A percentile compares a stretch with the other conserved stretches of the same genome.
These are phyloP conservation scores for Eulacestoma nigropectus DNA, from an alignment of 2,113 vertebrate species.

Conservation along the genomic window DNA sequence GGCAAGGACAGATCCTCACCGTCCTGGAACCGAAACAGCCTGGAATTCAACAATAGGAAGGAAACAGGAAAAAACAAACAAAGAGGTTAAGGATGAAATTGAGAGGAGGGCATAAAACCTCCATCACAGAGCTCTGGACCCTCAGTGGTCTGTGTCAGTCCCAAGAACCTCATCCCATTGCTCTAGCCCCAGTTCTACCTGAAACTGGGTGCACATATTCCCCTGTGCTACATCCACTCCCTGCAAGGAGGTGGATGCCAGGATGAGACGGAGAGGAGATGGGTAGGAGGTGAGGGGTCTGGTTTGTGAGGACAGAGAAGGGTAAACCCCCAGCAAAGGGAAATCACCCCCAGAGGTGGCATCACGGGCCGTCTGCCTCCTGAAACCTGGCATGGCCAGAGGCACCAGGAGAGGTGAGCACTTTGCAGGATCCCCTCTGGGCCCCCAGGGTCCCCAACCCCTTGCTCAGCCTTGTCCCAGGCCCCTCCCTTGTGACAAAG, in stretches of 20 bases:
- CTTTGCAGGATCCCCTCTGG: neutral
- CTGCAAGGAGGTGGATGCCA: neutral
- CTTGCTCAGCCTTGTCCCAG: neutral
- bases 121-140: accelerated
- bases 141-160: accelerated
- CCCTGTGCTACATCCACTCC: neutral
- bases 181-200: neutral
- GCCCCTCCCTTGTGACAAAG: neutral
- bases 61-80: accelerated
- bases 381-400: neutral
- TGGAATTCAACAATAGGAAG: neutral
- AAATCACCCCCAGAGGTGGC: neutral
- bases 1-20: neutral
- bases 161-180: neutral
- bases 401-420: neutral
- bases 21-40: neutral
- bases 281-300: neutral
- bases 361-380: neutral
- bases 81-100: neutral
- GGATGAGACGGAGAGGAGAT: neutral
- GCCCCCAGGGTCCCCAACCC: too few species aligned
- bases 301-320: neutral
- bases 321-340: neutral
- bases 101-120: neutral
- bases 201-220: neutral